These are phyloP conservation scores for Hippocampus kuda DNA, from an alignment of 2,797 vertebrate species.

Conservation along the genomic window DNA sequence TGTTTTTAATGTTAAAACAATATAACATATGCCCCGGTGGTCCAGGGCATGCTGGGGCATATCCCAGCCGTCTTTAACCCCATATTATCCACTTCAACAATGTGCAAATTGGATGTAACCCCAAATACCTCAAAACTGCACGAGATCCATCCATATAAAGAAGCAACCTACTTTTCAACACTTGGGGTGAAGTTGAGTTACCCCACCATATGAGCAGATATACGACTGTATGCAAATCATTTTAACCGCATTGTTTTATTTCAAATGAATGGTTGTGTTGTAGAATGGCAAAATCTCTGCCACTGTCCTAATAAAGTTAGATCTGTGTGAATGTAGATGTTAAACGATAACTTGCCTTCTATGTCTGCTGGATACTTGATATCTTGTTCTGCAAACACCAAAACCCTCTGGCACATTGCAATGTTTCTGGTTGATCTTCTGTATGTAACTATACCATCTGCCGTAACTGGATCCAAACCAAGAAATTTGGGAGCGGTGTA, in stretches of 20 bases:
- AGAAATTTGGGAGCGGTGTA: slow-evolving; percentile 16
- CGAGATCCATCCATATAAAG: too few species aligned
- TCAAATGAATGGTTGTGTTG: background rate
- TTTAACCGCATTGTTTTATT: too few species aligned
- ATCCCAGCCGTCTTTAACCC: too few species aligned
- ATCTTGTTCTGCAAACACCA: rapidly evolving
- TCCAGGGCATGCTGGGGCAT: too few species aligned
- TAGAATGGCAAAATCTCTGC: background rate
- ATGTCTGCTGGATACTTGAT: slow-evolving; percentile 7
- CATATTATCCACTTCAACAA: too few species aligned
- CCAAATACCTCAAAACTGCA: too few species aligned
- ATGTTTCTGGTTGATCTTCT: rapidly evolving
- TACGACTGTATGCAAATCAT: too few species aligned
- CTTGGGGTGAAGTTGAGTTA: too few species aligned
- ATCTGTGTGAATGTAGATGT: background rate
- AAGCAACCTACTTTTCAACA: background rate
- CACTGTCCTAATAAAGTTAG: background rate
- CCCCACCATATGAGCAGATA: too few species aligned
- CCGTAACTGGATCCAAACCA: background rate
- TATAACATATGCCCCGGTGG: too few species aligned
- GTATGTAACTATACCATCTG: rapidly evolving
- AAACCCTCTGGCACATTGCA: rapidly evolving
- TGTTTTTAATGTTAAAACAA: too few species aligned
- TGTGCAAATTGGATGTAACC: too few species aligned
- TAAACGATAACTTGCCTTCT: slow-evolving; percentile 11